These are phyloP conservation scores for Dinocampus coccinellae DNA, from an alignment of 2,888 invertebrate species.

Conservation along the genomic window DNA sequence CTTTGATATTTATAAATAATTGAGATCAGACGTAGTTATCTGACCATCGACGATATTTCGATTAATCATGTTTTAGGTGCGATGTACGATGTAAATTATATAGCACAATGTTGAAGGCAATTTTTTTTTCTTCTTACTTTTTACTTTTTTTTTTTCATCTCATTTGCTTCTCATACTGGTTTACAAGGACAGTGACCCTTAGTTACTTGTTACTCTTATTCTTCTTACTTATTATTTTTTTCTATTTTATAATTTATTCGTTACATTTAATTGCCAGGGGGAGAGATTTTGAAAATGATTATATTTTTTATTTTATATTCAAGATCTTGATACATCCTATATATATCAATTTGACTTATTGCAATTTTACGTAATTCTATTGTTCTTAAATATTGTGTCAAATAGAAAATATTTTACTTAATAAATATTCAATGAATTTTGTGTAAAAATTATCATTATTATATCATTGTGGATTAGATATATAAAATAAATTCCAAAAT, in stretches of 20 bases:
- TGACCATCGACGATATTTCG: neutral
- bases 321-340: neutral
- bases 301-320: neutral
- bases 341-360: too few species aligned
- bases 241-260: neutral
- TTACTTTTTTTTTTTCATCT: neutral
- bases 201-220: neutral
- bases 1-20: neutral
- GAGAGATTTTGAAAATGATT: too few species aligned
- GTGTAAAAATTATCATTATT: neutral
- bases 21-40: neutral
- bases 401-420: neutral
- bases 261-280: neutral
- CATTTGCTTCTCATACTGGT: conserved; percentile 7
- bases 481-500: too few species aligned
- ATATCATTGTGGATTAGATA: too few species aligned
- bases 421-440: neutral
- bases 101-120: neutral
- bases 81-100: neutral
- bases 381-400: neutral
- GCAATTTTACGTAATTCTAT: too few species aligned
- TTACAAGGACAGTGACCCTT: neutral
- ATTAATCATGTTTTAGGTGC: neutral
- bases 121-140: neutral
- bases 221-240: neutral